These are phyloP conservation scores for Drosophila pandora DNA, from an alignment of 1,140 invertebrate species.

Conservation along the genomic window DNA sequence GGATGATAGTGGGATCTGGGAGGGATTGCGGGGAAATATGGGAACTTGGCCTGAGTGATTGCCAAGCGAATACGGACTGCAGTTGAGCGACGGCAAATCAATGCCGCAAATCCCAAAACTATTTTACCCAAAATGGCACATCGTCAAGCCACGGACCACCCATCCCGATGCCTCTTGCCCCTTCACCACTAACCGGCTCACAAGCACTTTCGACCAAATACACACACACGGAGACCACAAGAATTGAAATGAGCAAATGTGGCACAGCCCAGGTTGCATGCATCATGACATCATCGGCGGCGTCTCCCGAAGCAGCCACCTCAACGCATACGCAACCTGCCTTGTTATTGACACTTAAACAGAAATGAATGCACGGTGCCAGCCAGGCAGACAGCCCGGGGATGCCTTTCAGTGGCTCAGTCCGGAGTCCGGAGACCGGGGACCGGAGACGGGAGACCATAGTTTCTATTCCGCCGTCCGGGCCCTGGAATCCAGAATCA, in stretches of 20 bases:
- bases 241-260: constrained; percentile 78
- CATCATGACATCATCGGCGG: constrained; percentile 42
- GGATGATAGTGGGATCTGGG: neutral
- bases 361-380: constrained; percentile 63
- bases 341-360: constrained; percentile 81
- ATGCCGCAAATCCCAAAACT: constrained; percentile 80
- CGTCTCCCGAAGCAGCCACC: constrained; percentile 36
- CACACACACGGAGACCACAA: constrained; percentile 35
- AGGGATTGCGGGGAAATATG: constrained; percentile 2
- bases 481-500: constrained; percentile 2
- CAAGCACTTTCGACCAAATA: neutral
- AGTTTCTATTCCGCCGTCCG: neutral
- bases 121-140: constrained; percentile 65
- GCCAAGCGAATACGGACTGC: constrained; percentile 49
- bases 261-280: constrained; percentile 30
- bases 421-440: neutral
- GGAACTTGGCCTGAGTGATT: constrained; percentile 63
- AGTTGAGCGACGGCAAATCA: constrained; percentile 74
- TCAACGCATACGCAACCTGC: constrained; percentile 65
- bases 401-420: constrained; percentile 23
- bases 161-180: neutral
- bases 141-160: constrained; percentile 7
- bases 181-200: neutral
- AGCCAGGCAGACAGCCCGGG: constrained; percentile 62
- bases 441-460: neutral